Base-by-base conservation (phyloP, 1,140 invertebrate species). In the Apis laboriosa region DNA sequence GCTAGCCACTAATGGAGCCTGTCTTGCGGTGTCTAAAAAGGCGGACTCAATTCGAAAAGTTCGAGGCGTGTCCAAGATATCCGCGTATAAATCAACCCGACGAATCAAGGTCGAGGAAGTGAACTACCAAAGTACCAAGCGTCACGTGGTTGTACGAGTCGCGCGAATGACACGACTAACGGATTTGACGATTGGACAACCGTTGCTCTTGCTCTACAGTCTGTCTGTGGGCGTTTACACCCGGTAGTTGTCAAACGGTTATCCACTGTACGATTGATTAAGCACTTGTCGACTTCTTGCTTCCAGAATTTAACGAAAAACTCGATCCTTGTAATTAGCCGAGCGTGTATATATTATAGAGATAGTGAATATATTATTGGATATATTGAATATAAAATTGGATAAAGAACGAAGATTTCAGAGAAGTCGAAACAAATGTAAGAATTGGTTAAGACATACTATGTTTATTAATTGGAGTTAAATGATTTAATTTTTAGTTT, bases 221-320 rank as follows among this genome's bases (percentile, higher is more conserved):
- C 75, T 13, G 24, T 61, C 61, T 13, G 85, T 88, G 64, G 82
- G 82, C 85, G 86, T 88, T 83, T 81, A 84, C 70, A 87, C 73
- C 77, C 82, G 85, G 74, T 81, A 84, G 77, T 87, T 84, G 70
- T 86, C 85, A 81, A 87, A 84, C 74, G 63, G 58, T 72, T 74
- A 67, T 43, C 64, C 64, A 77, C 58, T 61, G 71, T 34, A 79
- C 66, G 55, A 12, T 87, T 76, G 80, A 83, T 87, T 86, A 72
- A 83, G 70, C 67, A 86, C 61, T 83, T 83, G 86, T 83, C 83
- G 84, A 86, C 72, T 80, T 34, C 68, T 24, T 49, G 28, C 34
- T 55, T 63, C 49, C 34, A 53, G 64, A 73, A 70, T 70, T 24
- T 8, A 17, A 34, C 11, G 43, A 68, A 68, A 51, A 82, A 68